phyloP scores from a whole-genome alignment of 1,140 invertebrate species.

The Atta texana region DNA sequence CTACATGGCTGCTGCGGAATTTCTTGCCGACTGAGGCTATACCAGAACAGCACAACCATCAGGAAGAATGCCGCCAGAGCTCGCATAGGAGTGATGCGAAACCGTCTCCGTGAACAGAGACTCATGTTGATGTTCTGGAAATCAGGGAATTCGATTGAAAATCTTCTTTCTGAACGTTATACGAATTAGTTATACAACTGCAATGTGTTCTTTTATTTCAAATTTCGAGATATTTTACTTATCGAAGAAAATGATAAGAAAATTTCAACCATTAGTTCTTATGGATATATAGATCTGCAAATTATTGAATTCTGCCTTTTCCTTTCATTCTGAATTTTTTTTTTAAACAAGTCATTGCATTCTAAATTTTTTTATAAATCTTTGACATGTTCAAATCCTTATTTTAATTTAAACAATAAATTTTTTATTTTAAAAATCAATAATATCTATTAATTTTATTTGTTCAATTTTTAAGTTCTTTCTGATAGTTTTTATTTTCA shows the following conservation, averaged over 20 bases:
- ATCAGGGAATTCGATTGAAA: neutral
- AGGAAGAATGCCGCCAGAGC: conserved; percentile 76
- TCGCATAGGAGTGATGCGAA: conserved; percentile 80
- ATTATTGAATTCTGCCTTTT: neutral
- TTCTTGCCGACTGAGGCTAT: conserved; percentile 78
- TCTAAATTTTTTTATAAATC: neutral
- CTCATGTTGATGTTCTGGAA: conserved; percentile 78
- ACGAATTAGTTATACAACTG: neutral
- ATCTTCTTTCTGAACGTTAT: neutral
- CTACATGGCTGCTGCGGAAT: conserved; percentile 78
- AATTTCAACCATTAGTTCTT: neutral
- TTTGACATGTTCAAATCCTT: neutral
- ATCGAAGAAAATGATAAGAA: conserved; percentile 3
- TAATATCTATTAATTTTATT: neutral
- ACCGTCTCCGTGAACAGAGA: conserved; percentile 78
- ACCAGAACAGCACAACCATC: conserved; percentile 79
- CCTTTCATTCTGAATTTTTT: neutral
- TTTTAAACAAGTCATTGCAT: neutral
- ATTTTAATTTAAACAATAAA: neutral
- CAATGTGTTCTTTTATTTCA: neutral
- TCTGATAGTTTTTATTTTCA: neutral
- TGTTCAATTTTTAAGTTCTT: neutral
- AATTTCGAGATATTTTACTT: neutral
- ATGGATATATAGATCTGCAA: neutral
- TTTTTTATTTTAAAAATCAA: conserved; percentile 10